A percentile compares a stretch with the other conserved stretches of the same genome.
phyloP scores from a whole-genome alignment of 2,113 vertebrate species.

The Myocastor coypus region DNA sequence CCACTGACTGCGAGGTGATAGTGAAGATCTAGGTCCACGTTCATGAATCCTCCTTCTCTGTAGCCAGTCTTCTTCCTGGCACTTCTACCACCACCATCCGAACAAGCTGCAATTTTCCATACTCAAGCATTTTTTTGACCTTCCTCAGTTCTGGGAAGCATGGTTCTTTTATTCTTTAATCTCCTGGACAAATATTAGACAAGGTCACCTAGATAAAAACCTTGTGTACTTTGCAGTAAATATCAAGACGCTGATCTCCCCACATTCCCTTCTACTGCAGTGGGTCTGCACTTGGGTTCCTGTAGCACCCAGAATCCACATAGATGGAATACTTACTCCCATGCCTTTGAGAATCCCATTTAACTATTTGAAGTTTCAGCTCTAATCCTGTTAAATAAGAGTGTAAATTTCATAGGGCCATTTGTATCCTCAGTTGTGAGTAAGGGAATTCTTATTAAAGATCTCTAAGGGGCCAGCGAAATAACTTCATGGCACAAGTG shows the following conservation, averaged over 20 bases:
- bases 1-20: not conserved
- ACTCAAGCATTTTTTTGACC: not conserved
- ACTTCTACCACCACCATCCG: not conserved
- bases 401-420: not conserved
- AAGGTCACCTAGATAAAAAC: not conserved
- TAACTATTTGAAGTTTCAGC: slow-evolving; percentile 18
- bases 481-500: too few species aligned
- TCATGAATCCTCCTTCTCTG: not conserved
- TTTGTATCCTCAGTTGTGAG: not conserved
- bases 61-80: not conserved
- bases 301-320: not conserved
- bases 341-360: not conserved
- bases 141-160: not conserved
- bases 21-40: not conserved
- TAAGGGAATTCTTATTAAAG: not conserved
- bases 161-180: slow-evolving; percentile 19
- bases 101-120: not conserved
- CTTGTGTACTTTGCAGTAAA: slow-evolving; percentile 3
- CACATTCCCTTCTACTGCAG: not conserved
- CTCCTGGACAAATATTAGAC: not conserved
- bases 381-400: slow-evolving; percentile 4
- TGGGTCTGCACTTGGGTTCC: not conserved
- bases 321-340: not conserved
- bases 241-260: slow-evolving; percentile 23
- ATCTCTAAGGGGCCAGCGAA: too few species aligned